phyloP scores from a whole-genome alignment of 2,797 vertebrate genomes.

The Buphagus erythrorhynchus region DNA sequence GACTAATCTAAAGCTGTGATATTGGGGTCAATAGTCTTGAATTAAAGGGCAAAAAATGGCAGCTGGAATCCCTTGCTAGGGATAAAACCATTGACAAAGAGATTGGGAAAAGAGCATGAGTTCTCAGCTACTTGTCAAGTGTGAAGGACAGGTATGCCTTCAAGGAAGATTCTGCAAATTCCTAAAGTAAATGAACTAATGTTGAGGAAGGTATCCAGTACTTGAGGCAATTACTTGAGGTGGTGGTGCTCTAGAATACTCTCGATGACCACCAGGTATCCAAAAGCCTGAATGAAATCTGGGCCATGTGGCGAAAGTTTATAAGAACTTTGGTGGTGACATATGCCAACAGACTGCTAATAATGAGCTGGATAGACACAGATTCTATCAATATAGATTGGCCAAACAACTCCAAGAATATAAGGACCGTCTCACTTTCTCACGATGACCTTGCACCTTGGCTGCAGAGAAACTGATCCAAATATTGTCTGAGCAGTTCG shows the following conservation, averaged over 20 bases:
- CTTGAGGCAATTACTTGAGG: background rate
- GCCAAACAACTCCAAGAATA: background rate
- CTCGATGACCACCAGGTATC: fast-evolving
- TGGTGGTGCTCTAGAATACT: background rate
- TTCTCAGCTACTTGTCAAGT: background rate
- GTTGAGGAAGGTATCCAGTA: background rate
- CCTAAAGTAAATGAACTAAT: background rate
- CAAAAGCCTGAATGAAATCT: background rate
- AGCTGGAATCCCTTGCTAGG: background rate
- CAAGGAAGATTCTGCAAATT: background rate
- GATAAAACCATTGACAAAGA: background rate
- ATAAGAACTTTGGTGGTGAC: fast-evolving
- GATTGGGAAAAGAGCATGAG: background rate
- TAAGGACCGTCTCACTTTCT: background rate
- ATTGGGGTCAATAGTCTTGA: background rate
- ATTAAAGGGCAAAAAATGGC: background rate
- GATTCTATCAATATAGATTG: background rate
- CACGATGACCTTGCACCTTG: background rate
- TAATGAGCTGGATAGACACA: background rate
- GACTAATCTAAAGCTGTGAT: background rate
- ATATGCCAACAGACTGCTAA: background rate
- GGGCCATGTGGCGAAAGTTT: fast-evolving
- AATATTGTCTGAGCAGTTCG: background rate
- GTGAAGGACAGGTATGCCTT: background rate
- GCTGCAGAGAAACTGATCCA: background rate